These are phyloP conservation scores for Notospermus geniculatus DNA, from an alignment of 1,140 invertebrate species.

Conservation along the genomic window DNA sequence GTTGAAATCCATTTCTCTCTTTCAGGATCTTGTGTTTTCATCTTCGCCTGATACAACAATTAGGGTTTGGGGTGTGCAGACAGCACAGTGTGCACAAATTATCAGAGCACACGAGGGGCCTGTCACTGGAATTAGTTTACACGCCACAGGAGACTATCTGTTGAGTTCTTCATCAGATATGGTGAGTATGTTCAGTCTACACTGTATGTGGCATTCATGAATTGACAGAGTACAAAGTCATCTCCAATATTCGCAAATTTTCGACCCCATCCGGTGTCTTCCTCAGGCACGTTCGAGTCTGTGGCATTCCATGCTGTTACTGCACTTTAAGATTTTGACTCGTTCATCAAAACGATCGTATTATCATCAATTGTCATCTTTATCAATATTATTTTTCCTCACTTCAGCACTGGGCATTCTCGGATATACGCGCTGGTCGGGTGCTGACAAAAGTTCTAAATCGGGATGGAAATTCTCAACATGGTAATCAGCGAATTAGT, in stretches of 20 bases:
- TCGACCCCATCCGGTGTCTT: too few relatives aligned
- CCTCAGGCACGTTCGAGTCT: too few relatives aligned
- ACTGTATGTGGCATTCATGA: conserved; percentile 1
- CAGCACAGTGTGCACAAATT: conserved; percentile 80
- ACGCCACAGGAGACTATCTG: conserved; percentile 97
- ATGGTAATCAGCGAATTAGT: too few relatives aligned
- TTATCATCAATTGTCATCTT: not conserved
- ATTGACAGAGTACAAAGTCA: too few relatives aligned
- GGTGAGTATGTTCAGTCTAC: conserved; percentile 30
- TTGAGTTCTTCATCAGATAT: conserved; percentile 88
- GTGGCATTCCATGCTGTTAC: too few relatives aligned
- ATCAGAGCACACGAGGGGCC: conserved; percentile 88
- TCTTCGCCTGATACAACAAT: conserved; percentile 94
- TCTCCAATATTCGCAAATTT: too few relatives aligned
- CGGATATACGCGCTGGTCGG: conserved; percentile 86
- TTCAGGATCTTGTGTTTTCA: conserved; percentile 83
- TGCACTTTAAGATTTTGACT: too few relatives aligned
- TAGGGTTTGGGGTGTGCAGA: conserved; percentile 92
- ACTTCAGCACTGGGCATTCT: conserved; percentile 93
- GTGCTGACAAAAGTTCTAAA: conserved; percentile 81
- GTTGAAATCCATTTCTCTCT: conserved; percentile 13
- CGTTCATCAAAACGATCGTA: too few relatives aligned
- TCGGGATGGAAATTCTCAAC: conserved; percentile 50
- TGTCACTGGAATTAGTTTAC: conserved; percentile 93
- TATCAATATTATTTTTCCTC: conserved; percentile 12